Evolutionary conservation across 2,113 vertebrate species (phyloP), one percentile per base, ranked within the genome.

Genomic region (Scartelaos histophorus): DNA sequence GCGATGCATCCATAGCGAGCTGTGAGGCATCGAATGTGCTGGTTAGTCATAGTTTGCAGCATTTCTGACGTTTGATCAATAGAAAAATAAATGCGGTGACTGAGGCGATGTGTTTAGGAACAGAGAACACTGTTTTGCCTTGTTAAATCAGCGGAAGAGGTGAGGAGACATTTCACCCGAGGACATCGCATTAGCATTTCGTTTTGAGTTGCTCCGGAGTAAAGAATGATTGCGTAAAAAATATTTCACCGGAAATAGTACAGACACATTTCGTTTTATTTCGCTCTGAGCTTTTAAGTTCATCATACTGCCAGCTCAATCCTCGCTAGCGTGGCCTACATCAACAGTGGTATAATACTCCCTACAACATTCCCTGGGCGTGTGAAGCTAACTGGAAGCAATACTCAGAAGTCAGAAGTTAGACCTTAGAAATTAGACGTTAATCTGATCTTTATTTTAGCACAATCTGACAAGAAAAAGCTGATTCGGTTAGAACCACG

Each of bases 11-110:
- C 15, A 58, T 38, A n/a, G 15, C 17, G 24, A 34, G 6, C 43
- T 12, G 21, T 5, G 2, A 49, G 11, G 21, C 45, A 35, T 17
- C 9, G 29, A 61, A 6, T 35, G 17, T 58, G 38, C 64, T 17
- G 58, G 24, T 61, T 61, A 61, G 58, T 61, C 15, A 34, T 49
- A 60, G 15, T 51, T 62, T 47, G 17, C 22, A 5, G 15, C 35
- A 70, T 62, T 62, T 62, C 66, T 73, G 78, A 73, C 72, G 64
- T 74, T 70, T 78, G 34, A 70, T 67, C 43, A 58, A 73, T 70
- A 56, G 54, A 64, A 75, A 75, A 64, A 70, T 57, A 61, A 61
- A 72, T 81, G 66, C 79, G 35, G 61, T 67, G 61, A 67, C 1
- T n/a, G 45, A 45, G 49, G 49, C 64, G 65, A 54, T 58, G 64